phyloP scores from a whole-genome alignment of 2,797 vertebrate genomes.

The Artibeus jamaicensis region DNA sequence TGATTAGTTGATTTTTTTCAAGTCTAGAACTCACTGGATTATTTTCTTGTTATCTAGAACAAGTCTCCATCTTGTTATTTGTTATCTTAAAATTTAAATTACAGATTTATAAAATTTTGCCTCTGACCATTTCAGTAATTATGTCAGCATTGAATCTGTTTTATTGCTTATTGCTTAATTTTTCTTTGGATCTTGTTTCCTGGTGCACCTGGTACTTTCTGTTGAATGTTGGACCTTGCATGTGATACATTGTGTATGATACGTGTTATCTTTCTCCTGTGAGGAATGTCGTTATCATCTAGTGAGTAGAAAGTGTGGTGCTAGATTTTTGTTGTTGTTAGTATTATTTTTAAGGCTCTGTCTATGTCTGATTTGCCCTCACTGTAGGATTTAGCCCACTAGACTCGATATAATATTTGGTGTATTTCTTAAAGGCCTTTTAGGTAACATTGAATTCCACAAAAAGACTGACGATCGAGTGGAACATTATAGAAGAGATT shows the following conservation, averaged over 20 bases:
- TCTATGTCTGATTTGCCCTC: neutral
- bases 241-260: neutral
- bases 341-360: neutral
- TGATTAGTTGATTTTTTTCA: neutral
- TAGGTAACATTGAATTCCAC: neutral
- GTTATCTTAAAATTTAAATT: neutral
- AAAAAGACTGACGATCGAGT: neutral
- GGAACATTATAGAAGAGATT: neutral
- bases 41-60: neutral
- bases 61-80: neutral
- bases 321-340: neutral
- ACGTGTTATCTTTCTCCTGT: neutral
- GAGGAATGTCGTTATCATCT: neutral
- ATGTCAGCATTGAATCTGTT: neutral
- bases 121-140: neutral
- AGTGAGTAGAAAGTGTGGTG: neutral
- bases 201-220: neutral
- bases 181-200: neutral
- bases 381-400: neutral
- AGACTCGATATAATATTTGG: neutral
- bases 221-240: neutral
- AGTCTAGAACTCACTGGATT: neutral
- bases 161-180: neutral
- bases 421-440: neutral
- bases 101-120: neutral